Evolutionary conservation across 2,888 invertebrate species (phyloP).

Genomic region (Lasioglossum morio): DNA sequence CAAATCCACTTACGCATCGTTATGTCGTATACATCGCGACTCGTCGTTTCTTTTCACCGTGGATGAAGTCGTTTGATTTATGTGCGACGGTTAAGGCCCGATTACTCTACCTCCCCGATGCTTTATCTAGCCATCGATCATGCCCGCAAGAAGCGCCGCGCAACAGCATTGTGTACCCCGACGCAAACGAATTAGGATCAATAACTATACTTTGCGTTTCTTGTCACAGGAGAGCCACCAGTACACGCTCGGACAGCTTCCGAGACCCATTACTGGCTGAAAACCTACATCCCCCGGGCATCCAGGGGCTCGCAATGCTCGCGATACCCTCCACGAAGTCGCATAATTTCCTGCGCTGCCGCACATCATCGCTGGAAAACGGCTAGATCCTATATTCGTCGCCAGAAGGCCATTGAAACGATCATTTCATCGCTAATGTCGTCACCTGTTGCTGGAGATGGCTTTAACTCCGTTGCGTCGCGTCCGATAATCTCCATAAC

Average conservation of each 20-base stretch:
- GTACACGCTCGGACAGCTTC: not conserved
- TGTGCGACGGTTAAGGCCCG: slow-evolving; percentile 67
- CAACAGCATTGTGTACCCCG: slow-evolving; percentile 24
- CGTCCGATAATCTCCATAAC: not conserved
- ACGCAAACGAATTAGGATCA: slow-evolving; percentile 18
- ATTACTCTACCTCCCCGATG: slow-evolving; percentile 67
- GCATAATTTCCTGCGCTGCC: not conserved
- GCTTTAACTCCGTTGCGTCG: not conserved
- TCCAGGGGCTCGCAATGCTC: not conserved
- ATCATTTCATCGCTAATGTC: not conserved
- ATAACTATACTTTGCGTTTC: slow-evolving; percentile 18
- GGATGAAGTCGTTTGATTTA: slow-evolving; percentile 67
- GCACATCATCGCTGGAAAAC: not conserved
- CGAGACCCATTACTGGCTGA: not conserved
- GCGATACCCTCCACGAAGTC: not conserved
- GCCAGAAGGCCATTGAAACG: not conserved
- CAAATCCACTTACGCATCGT: slow-evolving; percentile 70
- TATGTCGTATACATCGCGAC: slow-evolving; percentile 60
- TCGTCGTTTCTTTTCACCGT: slow-evolving; percentile 60
- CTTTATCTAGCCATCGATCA: slow-evolving; percentile 69
- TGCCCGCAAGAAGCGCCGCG: slow-evolving; percentile 42
- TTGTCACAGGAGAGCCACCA: not conserved
- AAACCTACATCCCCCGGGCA: slow-evolving; percentile 16
- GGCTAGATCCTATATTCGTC: not conserved
- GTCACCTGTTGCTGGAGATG: not conserved